Evolutionary conservation across 2,797 vertebrate genomes (phyloP).

Genomic region (Serranus cabrilla): DNA sequence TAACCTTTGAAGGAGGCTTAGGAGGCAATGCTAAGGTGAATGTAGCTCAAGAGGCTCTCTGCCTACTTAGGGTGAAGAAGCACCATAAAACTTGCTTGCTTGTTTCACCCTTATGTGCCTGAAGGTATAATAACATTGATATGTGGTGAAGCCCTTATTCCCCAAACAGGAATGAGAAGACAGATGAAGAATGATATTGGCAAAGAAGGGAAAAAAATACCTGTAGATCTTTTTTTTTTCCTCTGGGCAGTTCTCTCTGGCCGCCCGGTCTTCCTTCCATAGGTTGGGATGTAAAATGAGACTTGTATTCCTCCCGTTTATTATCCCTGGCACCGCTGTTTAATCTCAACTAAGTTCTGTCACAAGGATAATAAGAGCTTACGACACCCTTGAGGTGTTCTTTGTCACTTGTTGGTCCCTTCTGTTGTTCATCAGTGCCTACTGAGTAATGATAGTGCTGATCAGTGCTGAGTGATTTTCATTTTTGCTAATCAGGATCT

Average conservation of each 20-base stretch:
- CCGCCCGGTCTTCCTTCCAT: not conserved
- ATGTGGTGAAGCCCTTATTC: constrained; percentile 1
- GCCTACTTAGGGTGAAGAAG: constrained; percentile 13
- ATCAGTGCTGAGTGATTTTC: constrained; percentile 64
- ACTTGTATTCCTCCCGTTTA: constrained; percentile 24
- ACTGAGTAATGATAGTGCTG: constrained; percentile 58
- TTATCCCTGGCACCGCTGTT: constrained; percentile 41
- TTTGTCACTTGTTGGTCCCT: constrained; percentile 54
- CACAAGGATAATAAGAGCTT: constrained; percentile 55
- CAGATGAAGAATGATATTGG: not conserved
- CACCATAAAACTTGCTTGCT: not conserved
- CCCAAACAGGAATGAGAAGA: constrained; percentile 14
- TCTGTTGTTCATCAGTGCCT: constrained; percentile 58
- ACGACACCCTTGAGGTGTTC: constrained; percentile 53
- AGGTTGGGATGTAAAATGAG: constrained; percentile 13
- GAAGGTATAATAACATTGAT: constrained; percentile 25
- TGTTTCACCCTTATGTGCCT: not conserved
- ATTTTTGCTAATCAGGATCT: constrained; percentile 56
- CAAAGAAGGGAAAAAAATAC: not conserved
- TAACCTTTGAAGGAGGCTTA: constrained; percentile 28
- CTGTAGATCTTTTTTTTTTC: constrained; percentile 3
- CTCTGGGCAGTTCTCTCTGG: not conserved
- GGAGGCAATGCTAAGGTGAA: constrained; percentile 15
- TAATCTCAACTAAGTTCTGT: constrained; percentile 54
- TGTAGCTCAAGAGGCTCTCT: constrained; percentile 11